Evolutionary conservation across 2,888 invertebrate species (phyloP).

Genomic region (Punctoribates punctum): DNA sequence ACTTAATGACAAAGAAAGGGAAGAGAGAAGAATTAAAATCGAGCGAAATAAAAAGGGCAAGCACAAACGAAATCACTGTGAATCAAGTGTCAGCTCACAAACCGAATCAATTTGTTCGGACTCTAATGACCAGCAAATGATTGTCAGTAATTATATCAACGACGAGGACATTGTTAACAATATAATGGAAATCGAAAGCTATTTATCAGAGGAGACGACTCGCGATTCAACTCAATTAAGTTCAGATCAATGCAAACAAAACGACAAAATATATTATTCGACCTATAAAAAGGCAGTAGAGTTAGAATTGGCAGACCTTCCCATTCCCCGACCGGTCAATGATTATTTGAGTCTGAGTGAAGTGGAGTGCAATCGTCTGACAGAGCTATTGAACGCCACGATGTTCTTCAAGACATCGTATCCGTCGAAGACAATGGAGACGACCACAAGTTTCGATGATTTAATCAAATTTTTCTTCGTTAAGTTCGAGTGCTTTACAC

Average conservation of each 20-base stretch:
- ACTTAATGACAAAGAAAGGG: neutral
- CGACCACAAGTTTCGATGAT: constrained; percentile 58
- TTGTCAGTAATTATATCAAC: too few species aligned
- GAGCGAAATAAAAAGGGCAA: neutral
- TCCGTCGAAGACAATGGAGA: neutral
- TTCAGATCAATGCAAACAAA: neutral
- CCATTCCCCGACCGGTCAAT: neutral
- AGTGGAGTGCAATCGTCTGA: neutral
- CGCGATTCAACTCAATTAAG: neutral
- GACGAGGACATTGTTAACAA: too few species aligned
- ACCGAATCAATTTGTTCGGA: neutral
- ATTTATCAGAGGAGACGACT: neutral
- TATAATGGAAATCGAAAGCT: too few species aligned
- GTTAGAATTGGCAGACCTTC: neutral
- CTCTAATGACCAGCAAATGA: too few species aligned
- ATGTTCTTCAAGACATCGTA: neutral
- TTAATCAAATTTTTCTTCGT: constrained; percentile 87
- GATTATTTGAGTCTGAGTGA: neutral
- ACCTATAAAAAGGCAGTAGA: neutral
- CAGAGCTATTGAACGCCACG: neutral
- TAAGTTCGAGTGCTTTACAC: constrained; percentile 61
- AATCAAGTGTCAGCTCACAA: neutral
- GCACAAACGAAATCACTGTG: neutral
- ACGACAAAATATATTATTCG: neutral
- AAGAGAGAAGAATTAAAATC: neutral